Conservation (phyloP, 2,113 vertebrate genomes). For the Pelobates fuscus region DNA sequence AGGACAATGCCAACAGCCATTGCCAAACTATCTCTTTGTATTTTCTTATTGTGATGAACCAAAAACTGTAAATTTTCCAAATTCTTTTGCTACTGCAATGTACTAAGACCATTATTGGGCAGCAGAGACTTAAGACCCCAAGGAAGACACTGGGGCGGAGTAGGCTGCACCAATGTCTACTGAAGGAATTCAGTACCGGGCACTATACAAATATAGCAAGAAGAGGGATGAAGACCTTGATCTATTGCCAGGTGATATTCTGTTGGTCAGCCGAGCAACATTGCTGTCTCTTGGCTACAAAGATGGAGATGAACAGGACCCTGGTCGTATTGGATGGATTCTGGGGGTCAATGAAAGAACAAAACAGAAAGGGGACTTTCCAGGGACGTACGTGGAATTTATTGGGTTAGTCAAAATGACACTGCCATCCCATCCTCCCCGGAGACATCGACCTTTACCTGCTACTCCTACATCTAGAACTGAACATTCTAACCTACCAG, state of each 20-base stretch:
- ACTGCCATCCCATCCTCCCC: slow-evolving; percentile 74
- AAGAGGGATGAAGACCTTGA: slow-evolving; percentile 91
- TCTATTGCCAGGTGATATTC: slow-evolving; percentile 80
- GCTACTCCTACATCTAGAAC: slow-evolving; percentile 71
- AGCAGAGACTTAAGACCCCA: slow-evolving; percentile 6
- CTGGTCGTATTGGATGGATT: slow-evolving; percentile 86
- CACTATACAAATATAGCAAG: slow-evolving; percentile 81
- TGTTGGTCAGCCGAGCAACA: slow-evolving; percentile 85
- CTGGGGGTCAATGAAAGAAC: slow-evolving; percentile 88
- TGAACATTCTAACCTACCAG: slow-evolving; percentile 62
- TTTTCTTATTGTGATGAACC: background rate
- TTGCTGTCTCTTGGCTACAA: slow-evolving; percentile 80
- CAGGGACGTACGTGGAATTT: slow-evolving; percentile 89
- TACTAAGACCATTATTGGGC: slow-evolving; percentile 9
- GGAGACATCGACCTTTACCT: slow-evolving; percentile 83
- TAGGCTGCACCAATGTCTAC: slow-evolving; percentile 63
- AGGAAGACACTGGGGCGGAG: background rate
- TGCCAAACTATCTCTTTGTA: background rate
- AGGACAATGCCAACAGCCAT: slow-evolving; percentile 12
- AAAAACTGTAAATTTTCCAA: background rate
- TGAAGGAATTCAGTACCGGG: slow-evolving; percentile 88
- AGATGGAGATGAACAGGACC: slow-evolving; percentile 80
- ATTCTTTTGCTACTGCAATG: slow-evolving; percentile 2
- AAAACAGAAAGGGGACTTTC: slow-evolving; percentile 90
- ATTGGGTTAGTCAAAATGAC: slow-evolving; percentile 80